phyloP scores from a whole-genome alignment of 2,113 vertebrate species.

The Psammodynastes pulverulentus region DNA sequence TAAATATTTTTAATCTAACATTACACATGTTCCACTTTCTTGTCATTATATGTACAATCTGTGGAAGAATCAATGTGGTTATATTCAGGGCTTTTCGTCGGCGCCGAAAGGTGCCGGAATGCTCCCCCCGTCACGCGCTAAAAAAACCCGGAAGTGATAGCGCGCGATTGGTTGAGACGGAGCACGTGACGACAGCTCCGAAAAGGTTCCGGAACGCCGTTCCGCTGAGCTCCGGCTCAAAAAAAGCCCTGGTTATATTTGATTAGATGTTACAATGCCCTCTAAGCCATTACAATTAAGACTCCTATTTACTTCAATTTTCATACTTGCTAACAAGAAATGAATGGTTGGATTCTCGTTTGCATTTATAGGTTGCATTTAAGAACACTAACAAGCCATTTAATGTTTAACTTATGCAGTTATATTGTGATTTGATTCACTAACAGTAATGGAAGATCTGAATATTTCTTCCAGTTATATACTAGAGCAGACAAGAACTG shows the following conservation, averaged over 20 bases:
- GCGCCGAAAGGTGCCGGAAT: too few species aligned
- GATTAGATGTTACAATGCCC: background rate
- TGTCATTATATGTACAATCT: slow-evolving; percentile 18
- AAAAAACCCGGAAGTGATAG: too few species aligned
- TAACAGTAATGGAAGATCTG: background rate
- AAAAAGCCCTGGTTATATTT: background rate
- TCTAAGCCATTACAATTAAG: background rate
- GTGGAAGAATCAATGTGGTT: background rate
- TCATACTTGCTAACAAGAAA: slow-evolving; percentile 10
- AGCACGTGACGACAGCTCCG: too few species aligned
- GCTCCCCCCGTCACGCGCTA: too few species aligned
- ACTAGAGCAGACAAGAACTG: background rate
- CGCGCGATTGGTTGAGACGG: too few species aligned
- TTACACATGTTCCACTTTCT: slow-evolving; percentile 6
- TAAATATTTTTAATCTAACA: slow-evolving; percentile 32
- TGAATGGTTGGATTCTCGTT: background rate
- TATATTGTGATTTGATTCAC: slow-evolving; percentile 3
- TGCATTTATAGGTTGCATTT: background rate
- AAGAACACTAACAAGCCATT: background rate
- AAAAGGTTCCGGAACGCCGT: too few species aligned
- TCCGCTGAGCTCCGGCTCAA: too few species aligned
- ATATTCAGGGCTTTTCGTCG: too few species aligned
- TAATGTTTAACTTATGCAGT: slow-evolving; percentile 9
- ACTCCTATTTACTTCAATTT: slow-evolving; percentile 19
- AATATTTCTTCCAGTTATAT: background rate